These are phyloP conservation scores for Lipotes vexillifer DNA, from an alignment of 2,113 vertebrate species.

Conservation along the genomic window DNA sequence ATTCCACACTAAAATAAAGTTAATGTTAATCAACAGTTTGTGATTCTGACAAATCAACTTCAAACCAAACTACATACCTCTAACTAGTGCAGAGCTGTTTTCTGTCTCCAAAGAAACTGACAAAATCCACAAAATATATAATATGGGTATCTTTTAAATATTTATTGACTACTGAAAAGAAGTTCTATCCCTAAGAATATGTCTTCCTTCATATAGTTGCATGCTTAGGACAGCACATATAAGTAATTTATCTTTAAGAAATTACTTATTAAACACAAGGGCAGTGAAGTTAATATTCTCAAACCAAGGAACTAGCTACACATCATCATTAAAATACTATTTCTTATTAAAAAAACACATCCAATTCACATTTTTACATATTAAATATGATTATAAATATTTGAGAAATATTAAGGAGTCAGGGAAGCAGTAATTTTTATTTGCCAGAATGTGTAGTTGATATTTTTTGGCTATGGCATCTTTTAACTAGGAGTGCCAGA, in stretches of 20 bases:
- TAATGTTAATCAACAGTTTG: not conserved
- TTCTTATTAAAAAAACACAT: not conserved
- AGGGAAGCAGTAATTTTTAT: not conserved
- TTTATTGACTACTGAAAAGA: not conserved
- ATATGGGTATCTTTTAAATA: not conserved
- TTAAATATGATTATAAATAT: not conserved
- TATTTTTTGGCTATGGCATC: not conserved
- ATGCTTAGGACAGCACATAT: not conserved
- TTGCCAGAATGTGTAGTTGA: not conserved
- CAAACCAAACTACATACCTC: not conserved
- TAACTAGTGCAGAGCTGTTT: not conserved
- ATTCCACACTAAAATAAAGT: slow-evolving; percentile 1
- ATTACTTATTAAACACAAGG: not conserved
- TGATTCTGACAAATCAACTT: slow-evolving; percentile 17
- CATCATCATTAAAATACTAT: not conserved
- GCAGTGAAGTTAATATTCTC: not conserved
- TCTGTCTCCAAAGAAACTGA: not conserved
- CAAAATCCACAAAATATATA: not conserved
- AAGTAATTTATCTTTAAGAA: not conserved
- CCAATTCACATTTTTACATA: not conserved
- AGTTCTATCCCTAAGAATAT: not conserved
- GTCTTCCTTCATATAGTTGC: not conserved
- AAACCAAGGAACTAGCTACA: not conserved
- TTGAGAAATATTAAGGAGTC: not conserved
- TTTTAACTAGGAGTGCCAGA: not conserved